Evolutionary conservation across 1,140 invertebrate species (phyloP), one percentile per base, ranked within the genome.

Genomic region (Gryon sp.): DNA sequence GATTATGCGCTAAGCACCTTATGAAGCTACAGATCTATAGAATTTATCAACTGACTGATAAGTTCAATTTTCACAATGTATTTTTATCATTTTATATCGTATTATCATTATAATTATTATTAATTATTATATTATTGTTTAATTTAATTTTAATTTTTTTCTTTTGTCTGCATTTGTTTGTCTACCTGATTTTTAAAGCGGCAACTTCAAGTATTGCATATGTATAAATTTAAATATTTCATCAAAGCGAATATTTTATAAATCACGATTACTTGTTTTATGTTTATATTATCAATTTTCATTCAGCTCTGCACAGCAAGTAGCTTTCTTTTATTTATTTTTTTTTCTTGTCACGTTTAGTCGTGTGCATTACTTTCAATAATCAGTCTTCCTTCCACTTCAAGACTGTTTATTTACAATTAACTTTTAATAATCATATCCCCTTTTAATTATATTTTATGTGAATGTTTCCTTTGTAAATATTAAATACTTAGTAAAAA

Each of bases 1-100:
- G 65, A 73, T 77, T 75, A 80, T 63, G 69, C 78, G 60, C 70
- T 80, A 80, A 80, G 78, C 78, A 80, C 69, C 75, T 80, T 80
- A 80, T 46, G 63, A 80, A 80, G 78, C 78, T 80, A 80, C 66
- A 68, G 45, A 45, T 75, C 65, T 79, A 72, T 79, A 79, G 45
- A 66, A 76, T 75, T 79, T 72, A 75, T 60, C 68, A 63, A 63
- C 66, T 79, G 77, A 76, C 55, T 75, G 65, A 70, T 65, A 76
- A 77, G 52, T 72, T 77, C 53, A 62, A 72, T 70, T 77, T 70
- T 79, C 72, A 75, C 77, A 63, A 66, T 68, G 52, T 65, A 72
- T 48, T 63, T 72, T 34, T 34, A 43, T 55, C 32, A 52, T 53
- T 62, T 59, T 38, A 66, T 66, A 55, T 46, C 26, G 46, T 48